These are phyloP conservation scores for Donacobius atricapilla DNA, from an alignment of 2,113 vertebrate species.

Conservation along the genomic window DNA sequence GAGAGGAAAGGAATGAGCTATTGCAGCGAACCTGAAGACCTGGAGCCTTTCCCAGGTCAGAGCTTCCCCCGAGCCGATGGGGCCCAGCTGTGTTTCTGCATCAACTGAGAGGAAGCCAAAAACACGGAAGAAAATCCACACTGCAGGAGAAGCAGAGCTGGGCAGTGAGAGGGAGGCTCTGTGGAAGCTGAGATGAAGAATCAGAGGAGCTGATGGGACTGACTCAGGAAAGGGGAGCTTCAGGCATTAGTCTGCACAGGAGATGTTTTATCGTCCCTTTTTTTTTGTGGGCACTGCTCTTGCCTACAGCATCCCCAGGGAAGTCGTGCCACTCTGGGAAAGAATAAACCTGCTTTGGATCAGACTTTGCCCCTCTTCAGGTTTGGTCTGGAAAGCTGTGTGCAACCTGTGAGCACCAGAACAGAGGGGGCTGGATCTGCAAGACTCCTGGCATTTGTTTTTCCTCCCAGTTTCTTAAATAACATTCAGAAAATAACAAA, in stretches of 20 bases:
- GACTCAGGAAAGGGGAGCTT: background rate
- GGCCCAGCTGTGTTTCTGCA: slow-evolving; percentile 16
- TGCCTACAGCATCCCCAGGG: background rate
- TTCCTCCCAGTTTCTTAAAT: background rate
- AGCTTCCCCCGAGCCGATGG: background rate
- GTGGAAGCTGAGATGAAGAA: background rate
- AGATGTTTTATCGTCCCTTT: background rate
- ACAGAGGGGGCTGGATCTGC: background rate
- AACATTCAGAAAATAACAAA: background rate
- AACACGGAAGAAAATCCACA: background rate
- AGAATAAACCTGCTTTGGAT: background rate
- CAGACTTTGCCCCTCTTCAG: background rate
- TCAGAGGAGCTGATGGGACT: background rate
- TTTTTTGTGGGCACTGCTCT: background rate
- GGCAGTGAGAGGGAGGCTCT: background rate
- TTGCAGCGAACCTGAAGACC: background rate
- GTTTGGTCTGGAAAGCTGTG: background rate
- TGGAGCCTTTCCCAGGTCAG: slow-evolving; percentile 43
- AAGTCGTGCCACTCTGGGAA: background rate
- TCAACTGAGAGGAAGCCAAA: background rate
- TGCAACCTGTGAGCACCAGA: background rate
- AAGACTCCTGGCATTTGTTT: background rate
- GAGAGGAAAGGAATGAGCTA: slow-evolving; percentile 1
- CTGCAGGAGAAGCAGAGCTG: background rate
- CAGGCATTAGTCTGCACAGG: fast-evolving